Conservation (phyloP, 1,140 invertebrate genomes). For the Tetragonula clypearis region DNA sequence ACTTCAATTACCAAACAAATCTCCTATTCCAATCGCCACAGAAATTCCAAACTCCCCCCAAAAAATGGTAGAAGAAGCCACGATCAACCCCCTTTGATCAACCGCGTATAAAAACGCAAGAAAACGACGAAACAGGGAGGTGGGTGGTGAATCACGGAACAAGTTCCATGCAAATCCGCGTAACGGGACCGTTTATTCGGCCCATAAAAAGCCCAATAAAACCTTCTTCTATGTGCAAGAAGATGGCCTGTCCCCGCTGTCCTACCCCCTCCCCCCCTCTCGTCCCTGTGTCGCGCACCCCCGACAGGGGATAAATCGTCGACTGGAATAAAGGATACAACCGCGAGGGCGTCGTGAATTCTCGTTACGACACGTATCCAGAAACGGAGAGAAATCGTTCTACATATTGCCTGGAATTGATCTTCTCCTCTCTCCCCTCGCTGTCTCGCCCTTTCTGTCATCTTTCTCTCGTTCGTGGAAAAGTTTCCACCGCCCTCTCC, state of each 20-base stretch:
- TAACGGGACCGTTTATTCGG: constrained; percentile 74
- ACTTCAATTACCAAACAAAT: neutral
- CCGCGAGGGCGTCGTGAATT: constrained; percentile 32
- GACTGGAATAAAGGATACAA: constrained; percentile 69
- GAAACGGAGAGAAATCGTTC: constrained; percentile 72
- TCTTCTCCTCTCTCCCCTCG: constrained; percentile 48
- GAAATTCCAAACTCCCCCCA: no score
- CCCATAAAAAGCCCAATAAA: constrained; percentile 76
- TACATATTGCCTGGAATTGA: constrained; percentile 76
- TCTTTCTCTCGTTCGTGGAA: neutral
- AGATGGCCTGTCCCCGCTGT: constrained; percentile 42
- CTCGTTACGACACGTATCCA: constrained; percentile 57
- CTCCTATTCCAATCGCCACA: neutral
- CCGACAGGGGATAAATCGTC: constrained; percentile 75
- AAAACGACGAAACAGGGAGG: constrained; percentile 26
- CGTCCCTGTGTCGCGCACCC: constrained; percentile 20
- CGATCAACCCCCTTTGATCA: neutral
- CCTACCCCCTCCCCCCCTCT: constrained; percentile 15
- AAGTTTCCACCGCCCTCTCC: neutral
- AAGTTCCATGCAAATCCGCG: constrained; percentile 74
- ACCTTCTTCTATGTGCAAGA: constrained; percentile 59
- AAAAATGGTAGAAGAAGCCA: neutral
- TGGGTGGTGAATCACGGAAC: constrained; percentile 68
- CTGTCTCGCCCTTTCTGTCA: neutral
- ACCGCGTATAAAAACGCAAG: no score